Percentiles rank a stretch among this genome's conserved stretches.
phyloP scores from a whole-genome alignment of 2,797 vertebrate species.

The Vultur gryphus region DNA sequence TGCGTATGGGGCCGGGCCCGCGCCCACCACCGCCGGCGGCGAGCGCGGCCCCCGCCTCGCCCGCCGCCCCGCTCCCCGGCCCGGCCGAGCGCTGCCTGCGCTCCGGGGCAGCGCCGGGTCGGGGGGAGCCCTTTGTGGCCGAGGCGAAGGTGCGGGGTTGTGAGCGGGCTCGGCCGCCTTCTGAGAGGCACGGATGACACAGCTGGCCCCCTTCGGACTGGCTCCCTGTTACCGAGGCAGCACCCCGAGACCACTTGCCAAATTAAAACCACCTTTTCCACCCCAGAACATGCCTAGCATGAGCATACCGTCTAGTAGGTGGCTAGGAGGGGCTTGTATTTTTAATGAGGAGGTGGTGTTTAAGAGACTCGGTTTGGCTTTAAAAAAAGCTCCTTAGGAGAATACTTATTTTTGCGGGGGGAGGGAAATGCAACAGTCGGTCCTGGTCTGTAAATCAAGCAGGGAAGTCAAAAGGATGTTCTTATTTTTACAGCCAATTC shows the following conservation, averaged over 20 bases:
- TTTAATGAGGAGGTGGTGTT: neutral
- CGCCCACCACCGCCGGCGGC: too few species aligned
- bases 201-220: neutral
- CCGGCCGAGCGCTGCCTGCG: neutral
- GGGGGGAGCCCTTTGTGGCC: neutral
- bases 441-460: neutral
- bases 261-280: neutral
- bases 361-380: neutral
- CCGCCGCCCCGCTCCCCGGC: neutral
- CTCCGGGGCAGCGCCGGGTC: neutral
- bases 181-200: neutral
- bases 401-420: neutral
- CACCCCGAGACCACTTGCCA: neutral
- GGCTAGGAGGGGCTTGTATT: neutral
- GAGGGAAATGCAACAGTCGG: neutral
- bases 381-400: neutral
- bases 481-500: neutral
- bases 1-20: constrained; percentile 64
- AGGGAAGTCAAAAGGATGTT: neutral
- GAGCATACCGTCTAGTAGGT: rapidly evolving
- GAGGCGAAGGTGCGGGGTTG: neutral
- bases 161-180: neutral
- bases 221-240: neutral
- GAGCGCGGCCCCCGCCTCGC: neutral
- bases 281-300: neutral